phyloP scores from a whole-genome alignment of 2,113 vertebrate species.

The Austrofundulus limnaeus region DNA sequence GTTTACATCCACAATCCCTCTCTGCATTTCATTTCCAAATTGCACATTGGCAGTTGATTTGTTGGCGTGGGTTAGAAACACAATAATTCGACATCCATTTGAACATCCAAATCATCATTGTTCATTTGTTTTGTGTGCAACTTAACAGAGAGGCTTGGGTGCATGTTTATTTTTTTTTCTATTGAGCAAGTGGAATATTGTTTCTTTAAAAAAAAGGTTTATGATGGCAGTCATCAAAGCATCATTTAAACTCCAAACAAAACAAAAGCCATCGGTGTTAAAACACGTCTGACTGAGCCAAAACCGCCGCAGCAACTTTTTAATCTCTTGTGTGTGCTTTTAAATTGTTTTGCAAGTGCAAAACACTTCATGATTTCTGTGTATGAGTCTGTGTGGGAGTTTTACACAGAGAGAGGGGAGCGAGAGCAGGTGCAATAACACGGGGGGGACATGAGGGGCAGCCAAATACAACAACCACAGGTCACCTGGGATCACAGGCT shows the following conservation, averaged over 20 bases:
- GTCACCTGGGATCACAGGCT: constrained; percentile 61
- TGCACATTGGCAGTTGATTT: constrained; percentile 47
- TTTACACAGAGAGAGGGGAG: constrained; percentile 34
- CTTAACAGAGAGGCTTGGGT: constrained; percentile 16
- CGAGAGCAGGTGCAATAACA: constrained; percentile 74
- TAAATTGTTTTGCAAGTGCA: constrained; percentile 7
- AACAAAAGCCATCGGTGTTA: constrained; percentile 31
- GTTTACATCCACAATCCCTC: constrained; percentile 27
- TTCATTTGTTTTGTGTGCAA: constrained; percentile 32
- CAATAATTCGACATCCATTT: constrained; percentile 36
- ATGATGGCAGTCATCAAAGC: constrained; percentile 7
- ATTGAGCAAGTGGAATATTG: constrained; percentile 1
- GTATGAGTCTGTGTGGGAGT: constrained; percentile 30
- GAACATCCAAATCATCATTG: constrained; percentile 17
- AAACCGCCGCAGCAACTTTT: constrained; percentile 2
- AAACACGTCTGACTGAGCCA: constrained; percentile 10
- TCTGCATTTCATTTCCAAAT: constrained; percentile 33
- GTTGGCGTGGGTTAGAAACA: constrained; percentile 41
- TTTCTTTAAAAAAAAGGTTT: constrained; percentile 12
- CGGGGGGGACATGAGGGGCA: constrained; percentile 37
- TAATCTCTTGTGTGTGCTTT: constrained; percentile 10
- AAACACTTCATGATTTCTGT: constrained; percentile 4
- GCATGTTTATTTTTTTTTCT: constrained; percentile 6
- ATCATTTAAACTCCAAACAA: constrained; percentile 23
- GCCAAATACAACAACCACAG: constrained; percentile 64